phyloP scores from a whole-genome alignment of 2,113 vertebrate genomes.

The Rhinichthys klamathensis region DNA sequence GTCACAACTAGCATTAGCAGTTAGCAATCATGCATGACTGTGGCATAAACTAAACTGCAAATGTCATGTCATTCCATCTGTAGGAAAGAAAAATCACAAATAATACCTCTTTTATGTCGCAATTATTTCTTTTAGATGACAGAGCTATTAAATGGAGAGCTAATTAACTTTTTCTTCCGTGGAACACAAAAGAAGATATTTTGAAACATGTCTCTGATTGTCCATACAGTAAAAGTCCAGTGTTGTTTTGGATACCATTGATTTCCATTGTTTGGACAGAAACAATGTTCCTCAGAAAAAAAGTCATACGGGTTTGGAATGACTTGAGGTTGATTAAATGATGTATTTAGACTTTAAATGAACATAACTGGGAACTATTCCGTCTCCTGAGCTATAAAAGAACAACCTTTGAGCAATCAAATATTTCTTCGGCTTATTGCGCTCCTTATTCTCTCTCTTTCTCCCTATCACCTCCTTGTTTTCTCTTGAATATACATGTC shows the following conservation, averaged over 20 bases:
- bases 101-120: no score
- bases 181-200: neutral
- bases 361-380: neutral
- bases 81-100: neutral
- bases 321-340: neutral
- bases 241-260: neutral
- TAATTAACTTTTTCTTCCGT: neutral
- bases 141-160: no score
- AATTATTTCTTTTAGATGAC: no score
- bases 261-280: neutral
- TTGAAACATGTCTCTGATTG: neutral
- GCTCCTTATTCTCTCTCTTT: neutral
- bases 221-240: neutral
- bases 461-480: constrained; percentile 12
- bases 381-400: neutral
- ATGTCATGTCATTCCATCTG: neutral
- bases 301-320: neutral
- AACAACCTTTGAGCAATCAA: constrained; percentile 2
- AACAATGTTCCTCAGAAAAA: neutral
- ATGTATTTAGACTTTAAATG: neutral
- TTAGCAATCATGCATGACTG: neutral
- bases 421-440: neutral
- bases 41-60: no score
- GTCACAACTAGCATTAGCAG: neutral
- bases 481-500: constrained; percentile 40